Conservation (phyloP, 2,113 vertebrate species). For the Andinoacara biseriatus region DNA sequence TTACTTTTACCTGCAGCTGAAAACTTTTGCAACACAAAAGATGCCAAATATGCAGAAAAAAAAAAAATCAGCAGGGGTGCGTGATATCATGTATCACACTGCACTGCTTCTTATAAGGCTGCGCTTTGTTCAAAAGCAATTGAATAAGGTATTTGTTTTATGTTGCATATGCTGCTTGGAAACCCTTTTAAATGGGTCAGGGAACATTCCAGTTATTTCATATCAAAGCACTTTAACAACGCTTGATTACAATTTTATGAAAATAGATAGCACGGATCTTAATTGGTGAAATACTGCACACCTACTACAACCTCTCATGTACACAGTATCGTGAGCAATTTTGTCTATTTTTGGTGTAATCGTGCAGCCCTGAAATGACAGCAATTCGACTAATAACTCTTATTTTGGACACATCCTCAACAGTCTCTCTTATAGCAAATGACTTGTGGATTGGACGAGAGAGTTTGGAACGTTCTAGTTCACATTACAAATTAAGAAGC, state of each 20-base stretch:
- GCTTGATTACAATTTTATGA: neutral
- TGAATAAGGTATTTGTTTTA: constrained; percentile 1
- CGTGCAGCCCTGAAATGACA: constrained; percentile 7
- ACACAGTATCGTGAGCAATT: too few species aligned
- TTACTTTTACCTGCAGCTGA: neutral
- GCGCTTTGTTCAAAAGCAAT: constrained; percentile 6
- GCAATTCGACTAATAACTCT: neutral
- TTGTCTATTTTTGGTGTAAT: neutral
- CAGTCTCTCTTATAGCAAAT: neutral
- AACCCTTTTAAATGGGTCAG: constrained; percentile 12
- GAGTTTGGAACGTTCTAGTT: neutral
- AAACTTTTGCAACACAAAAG: neutral
- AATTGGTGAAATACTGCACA: neutral
- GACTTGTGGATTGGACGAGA: neutral
- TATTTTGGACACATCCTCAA: neutral
- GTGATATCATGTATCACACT: neutral
- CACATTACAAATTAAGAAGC: neutral
- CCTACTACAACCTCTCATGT: neutral
- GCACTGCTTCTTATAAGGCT: neutral
- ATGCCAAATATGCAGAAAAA: neutral
- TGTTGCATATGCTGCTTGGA: neutral
- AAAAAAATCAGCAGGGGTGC: neutral
- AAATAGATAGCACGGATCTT: neutral
- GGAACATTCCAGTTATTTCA: neutral
- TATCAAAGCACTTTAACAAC: neutral